Evolutionary conservation across 2,888 invertebrate genomes (phyloP).

Genomic region (Rhopalosiphum nymphaeae): DNA sequence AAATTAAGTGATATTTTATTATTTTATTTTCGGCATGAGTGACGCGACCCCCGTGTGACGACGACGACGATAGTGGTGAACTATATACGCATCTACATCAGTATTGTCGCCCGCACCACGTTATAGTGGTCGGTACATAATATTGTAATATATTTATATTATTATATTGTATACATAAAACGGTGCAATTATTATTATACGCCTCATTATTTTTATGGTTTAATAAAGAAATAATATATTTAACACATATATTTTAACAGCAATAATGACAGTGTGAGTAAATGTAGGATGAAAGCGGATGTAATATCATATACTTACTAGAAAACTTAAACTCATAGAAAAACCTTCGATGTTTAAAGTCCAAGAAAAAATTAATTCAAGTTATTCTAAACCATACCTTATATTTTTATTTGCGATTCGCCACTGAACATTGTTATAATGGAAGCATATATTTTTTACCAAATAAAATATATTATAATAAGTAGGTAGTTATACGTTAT

Average conservation of each 20-base stretch:
- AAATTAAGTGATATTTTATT: constrained; percentile 43
- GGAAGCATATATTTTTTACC: background rate
- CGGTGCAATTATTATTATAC: background rate
- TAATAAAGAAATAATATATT: background rate
- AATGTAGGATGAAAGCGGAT: background rate
- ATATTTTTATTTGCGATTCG: background rate
- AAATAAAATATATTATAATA: background rate
- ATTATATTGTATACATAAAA: background rate
- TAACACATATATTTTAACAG: background rate
- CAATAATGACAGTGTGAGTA: background rate
- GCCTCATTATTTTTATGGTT: background rate
- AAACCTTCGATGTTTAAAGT: background rate
- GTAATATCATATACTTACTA: background rate
- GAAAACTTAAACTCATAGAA: background rate
- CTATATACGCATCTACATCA: background rate
- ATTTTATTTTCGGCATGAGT: constrained; percentile 25
- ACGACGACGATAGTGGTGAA: background rate
- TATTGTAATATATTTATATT: background rate
- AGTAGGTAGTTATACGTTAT: background rate
- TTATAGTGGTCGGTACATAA: background rate
- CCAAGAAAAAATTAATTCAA: background rate
- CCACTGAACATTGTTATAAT: background rate
- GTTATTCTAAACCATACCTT: background rate
- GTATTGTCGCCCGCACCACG: background rate
- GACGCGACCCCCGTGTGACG: constrained; percentile 10